Percentiles rank a stretch among this genome's conserved stretches.
Evolutionary conservation across 1,140 invertebrate species (phyloP).

Genomic region (Monomorium pharaonis): DNA sequence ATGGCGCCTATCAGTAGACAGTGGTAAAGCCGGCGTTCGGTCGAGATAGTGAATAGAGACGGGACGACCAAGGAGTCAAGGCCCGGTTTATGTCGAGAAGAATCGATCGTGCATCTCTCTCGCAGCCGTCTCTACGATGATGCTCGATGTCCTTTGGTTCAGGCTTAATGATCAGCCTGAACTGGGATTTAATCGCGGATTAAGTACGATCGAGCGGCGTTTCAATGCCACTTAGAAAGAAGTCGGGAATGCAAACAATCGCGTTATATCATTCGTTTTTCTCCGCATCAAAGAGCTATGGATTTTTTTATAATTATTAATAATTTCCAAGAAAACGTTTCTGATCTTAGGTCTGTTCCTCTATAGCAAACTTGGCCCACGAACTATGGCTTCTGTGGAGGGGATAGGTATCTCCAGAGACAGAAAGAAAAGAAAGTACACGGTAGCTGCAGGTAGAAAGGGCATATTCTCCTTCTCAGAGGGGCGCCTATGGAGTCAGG

Average conservation of each 20-base stretch:
- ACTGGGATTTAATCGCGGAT: slow-evolving; percentile 82
- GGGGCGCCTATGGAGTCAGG: no score
- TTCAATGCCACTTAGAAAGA: slow-evolving; percentile 77
- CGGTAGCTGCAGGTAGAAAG: no score
- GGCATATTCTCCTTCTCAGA: no score
- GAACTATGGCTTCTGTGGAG: no score
- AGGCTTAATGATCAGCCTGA: slow-evolving; percentile 82
- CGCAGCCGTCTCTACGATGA: slow-evolving; percentile 71
- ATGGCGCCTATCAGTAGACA: slow-evolving; percentile 54
- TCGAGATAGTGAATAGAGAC: slow-evolving; percentile 54
- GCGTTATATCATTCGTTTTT: slow-evolving; percentile 3
- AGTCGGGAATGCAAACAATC: slow-evolving; percentile 8
- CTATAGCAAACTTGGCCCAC: no score
- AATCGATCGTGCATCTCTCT: slow-evolving; percentile 82
- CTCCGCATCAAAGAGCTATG: no score
- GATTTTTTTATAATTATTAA: no score
- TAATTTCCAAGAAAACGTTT: no score
- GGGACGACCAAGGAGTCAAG: slow-evolving; percentile 74
- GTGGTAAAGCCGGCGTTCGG: slow-evolving; percentile 74
- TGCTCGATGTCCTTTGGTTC: slow-evolving; percentile 81
- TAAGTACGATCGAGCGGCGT: slow-evolving; percentile 75
- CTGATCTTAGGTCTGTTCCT: no score
- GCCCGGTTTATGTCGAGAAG: slow-evolving; percentile 76
- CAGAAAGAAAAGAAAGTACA: no score
- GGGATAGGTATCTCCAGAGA: no score